Base-by-base conservation (phyloP, 1,140 invertebrate genomes). In the Heliconius nattereri region DNA sequence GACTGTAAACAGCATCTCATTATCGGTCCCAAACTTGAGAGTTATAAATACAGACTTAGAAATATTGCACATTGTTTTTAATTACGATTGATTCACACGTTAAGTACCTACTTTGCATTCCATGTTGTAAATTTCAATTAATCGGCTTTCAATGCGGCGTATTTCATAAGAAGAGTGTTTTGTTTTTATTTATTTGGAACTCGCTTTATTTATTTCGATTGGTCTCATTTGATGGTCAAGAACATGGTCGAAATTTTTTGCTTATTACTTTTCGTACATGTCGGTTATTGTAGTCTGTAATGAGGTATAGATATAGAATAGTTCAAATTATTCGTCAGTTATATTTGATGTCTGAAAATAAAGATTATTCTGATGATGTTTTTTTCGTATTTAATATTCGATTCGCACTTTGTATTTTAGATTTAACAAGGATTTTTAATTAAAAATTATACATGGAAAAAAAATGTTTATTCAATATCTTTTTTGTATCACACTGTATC, bases 261-360 rank as follows among this genome's bases (percentile, higher is more conserved):
- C 79, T 81, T 71, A 81, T 77, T 75, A 81, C 75, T 77, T 37
- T 73, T 81, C 32, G 49, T 74, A 52, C 26, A 52, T 77, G 52
- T 70, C 60, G 20, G 73, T 70, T 40, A 77, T 81, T 81, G 75
- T 79, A 75, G 52, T 79, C 49, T 32, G 71, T 76, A 75, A 79
- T 79, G 78, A 79, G 45, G 66, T 75, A 57, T 29, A 71, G 74
- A 79, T 79, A 72, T 71, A n/a, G 49, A 79, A 76, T 79, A 66
- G 23, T 26, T 29, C 26, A 57, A 57, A 57, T 66, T 16, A 29
- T 66, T 26, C 13, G 60, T 29, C 26, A 66, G 29, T n/a, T 26
- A 66, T 8, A 29, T 52, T 52, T 66, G 26, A 66, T 66, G 26
- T 66, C 0, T 29, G 20, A 19, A 66, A n/a, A 66, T 66, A 16